Percentiles rank a stretch among this genome's conserved stretches.
These are phyloP conservation scores for Panulirus ornatus DNA, from an alignment of 1,140 invertebrate genomes.

Conservation along the genomic window DNA sequence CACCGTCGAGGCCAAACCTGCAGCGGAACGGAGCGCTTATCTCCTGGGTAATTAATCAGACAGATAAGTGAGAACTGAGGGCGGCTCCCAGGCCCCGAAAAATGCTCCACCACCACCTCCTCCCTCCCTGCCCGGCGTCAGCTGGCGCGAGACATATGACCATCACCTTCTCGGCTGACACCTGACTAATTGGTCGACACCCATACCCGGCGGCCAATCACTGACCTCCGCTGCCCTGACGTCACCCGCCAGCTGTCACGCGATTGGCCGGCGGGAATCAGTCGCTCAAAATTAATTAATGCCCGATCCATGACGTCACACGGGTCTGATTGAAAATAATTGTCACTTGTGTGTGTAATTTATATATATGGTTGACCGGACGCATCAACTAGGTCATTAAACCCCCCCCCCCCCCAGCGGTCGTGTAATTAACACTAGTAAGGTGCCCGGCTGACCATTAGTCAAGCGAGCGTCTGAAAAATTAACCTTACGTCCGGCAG, in stretches of 20 bases:
- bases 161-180: conserved; percentile 37
- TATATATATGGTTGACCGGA: background rate
- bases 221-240: conserved; percentile 11
- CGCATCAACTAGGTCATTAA: too few relatives aligned
- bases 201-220: conserved; percentile 44
- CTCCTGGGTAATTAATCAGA: conserved; percentile 51
- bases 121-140: background rate
- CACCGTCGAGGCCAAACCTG: conserved; percentile 15
- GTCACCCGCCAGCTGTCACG: conserved; percentile 16
- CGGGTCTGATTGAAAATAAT: background rate
- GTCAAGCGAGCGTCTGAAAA: background rate
- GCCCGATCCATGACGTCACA: background rate
- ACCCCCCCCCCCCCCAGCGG: background rate
- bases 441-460: background rate
- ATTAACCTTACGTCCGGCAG: background rate
- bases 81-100: too few relatives aligned
- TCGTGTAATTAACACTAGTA: background rate
- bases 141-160: conserved; percentile 33
- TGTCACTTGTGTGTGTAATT: background rate
- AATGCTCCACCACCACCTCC: background rate
- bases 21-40: conserved; percentile 4
- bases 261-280: conserved; percentile 49
- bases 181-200: conserved; percentile 64
- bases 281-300: conserved; percentile 5
- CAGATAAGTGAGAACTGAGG: background rate